A percentile compares a stretch with the other conserved stretches of the same genome.
Conservation (phyloP, 2,888 invertebrate species). For the Thalpophila matura region DNA sequence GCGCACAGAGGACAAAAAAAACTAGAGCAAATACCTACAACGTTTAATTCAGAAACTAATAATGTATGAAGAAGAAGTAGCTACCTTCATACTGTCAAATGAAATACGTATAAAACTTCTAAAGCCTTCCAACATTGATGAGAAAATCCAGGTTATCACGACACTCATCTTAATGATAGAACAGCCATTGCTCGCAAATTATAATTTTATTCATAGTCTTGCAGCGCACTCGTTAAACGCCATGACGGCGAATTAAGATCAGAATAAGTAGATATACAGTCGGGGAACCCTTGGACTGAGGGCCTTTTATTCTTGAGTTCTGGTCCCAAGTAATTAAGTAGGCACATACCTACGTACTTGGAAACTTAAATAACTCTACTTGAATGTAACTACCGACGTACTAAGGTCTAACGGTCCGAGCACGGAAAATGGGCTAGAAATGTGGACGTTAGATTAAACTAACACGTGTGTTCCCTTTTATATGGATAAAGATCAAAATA, state of each 20-base stretch:
- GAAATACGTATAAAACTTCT: constrained; percentile 16
- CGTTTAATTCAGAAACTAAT: not conserved
- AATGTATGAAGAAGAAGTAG: not conserved
- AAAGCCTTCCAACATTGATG: constrained; percentile 29
- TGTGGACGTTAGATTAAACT: constrained; percentile 24
- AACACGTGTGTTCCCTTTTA: constrained; percentile 7
- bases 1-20: constrained; percentile 4
- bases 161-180: constrained; percentile 52
- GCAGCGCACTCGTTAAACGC: constrained; percentile 49
- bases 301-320: constrained; percentile 26
- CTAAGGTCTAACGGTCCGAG: constrained; percentile 10
- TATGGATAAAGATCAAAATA: not conserved
- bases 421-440: constrained; percentile 24
- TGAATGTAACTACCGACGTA: constrained; percentile 28
- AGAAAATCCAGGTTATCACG: constrained; percentile 54
- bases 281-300: not conserved
- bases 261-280: constrained; percentile 39
- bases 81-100: not conserved
- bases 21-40: not conserved
- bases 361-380: constrained; percentile 37
- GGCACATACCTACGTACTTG: constrained; percentile 1
- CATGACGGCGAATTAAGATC: constrained; percentile 47
- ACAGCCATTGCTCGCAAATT: constrained; percentile 54
- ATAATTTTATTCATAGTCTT: constrained; percentile 65
- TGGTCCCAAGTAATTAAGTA: constrained; percentile 29